Evolutionary conservation across 1,140 invertebrate genomes (phyloP), one percentile per base, ranked within the genome.

Genomic region (Trachelipus rathkii): DNA sequence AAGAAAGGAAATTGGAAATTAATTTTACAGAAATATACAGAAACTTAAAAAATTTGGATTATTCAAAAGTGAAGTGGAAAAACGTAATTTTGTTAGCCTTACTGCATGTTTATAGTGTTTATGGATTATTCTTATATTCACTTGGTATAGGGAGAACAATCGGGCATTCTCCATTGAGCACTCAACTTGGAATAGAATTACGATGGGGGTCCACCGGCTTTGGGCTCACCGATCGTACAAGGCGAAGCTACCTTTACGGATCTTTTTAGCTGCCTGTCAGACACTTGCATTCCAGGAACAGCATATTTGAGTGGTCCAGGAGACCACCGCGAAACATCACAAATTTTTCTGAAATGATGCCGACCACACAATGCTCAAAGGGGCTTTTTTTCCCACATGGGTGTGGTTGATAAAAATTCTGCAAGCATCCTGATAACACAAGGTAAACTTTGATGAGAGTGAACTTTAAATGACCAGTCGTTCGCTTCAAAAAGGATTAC

Each of bases 151-250:
- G 91, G 85, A 83, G 87, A 71, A 97, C 95, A 2, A 86, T 89
- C 73, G n/a, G n/a, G 53, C 91, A 33, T 92, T 92, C 84, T 89
- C 82, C 33, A 83, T 10, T 21, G 83, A 21, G 73, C 95, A 95
- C 85, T 84, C 84, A 88, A 43, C 89, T 88, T 23, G 94, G 92
- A 5, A 82, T 95, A 23, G 93, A 6, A 92, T 98, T 73, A 98
- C 96, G 15, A 96, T 94, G 45, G 96, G 96, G 23, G 94, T 94
- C 10, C 96, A 98, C 85, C 89, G 96, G 82, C 87, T 98, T 24
- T 98, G 95, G 95, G 89, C 95, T 9, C 96, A 98, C 85, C 89
- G 92, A 82, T 91, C 95, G 0, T 98, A 97, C 87, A 97, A 97
- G 87, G 96, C 96, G 8, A 94, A 90, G 84, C 90, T 92, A 87